Base-by-base conservation (phyloP, 2,113 vertebrate species). In the Melozone crissalis region DNA sequence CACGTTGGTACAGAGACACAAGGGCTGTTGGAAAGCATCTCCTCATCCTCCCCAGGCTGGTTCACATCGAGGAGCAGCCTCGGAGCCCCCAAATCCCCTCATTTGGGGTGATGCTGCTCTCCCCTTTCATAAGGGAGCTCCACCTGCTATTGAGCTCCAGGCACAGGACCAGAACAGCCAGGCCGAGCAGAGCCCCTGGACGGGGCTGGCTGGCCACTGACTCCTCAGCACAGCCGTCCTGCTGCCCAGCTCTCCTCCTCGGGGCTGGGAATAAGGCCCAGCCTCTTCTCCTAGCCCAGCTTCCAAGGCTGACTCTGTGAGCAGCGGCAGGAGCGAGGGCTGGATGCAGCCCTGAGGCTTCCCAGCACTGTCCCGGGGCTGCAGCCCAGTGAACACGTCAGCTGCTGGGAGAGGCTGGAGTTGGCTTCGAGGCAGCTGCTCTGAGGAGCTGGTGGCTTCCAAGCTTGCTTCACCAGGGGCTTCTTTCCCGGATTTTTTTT, bases 1-100 rank as follows among this genome's bases (percentile, higher is more conserved):
- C 76, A 13, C 1, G 0, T 7, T 2, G 5, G 12, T 4, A 7
- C 21, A 22, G 67, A 49, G 28, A 19, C 22, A 27, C 26, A 4
- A 11, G 13, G 0, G 7, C 27, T 65, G 28, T 0, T 26, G 52
- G 35, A 71, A n/a, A 15, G 10, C 17, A 5, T 35, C 66, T 55
- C 44, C 28, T 68, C 24, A 7, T 11, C 8, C 0, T 37, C 23
- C 27, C 43, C 7, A 1, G 6, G 5, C 26, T 66, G 66, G 14
- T 1, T 54, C 17, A 7, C 46, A 5, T 12, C 37, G 24, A 3
- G 22, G 26, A 37, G 59, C 63, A 54, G 63, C 54, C n/a, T 46
- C 26, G 26, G 78, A 83, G 75, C 84, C 19, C 41, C 44, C 4
- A 73, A 82, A 39, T 17, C 2, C 16, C 17, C 22, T 51, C 18